These are phyloP conservation scores for Rhagoletis zephyria DNA, from an alignment of 1,140 invertebrate genomes.

Conservation along the genomic window DNA sequence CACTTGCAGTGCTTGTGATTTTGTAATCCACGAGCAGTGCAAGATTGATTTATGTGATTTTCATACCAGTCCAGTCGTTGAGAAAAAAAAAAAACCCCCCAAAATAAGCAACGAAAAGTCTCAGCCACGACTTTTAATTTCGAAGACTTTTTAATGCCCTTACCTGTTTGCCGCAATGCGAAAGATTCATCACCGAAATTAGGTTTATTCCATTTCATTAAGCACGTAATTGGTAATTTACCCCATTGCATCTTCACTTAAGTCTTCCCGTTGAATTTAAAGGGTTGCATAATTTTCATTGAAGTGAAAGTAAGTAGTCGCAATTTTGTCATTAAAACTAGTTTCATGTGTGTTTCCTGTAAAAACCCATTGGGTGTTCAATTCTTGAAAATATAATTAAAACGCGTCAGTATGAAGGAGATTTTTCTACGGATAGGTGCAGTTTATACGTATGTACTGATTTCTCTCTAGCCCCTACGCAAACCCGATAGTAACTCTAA, in stretches of 20 bases:
- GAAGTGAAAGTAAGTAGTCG: background rate
- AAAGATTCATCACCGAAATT: slow-evolving; percentile 10
- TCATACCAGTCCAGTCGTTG: background rate
- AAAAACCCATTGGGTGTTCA: background rate
- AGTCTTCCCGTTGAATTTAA: background rate
- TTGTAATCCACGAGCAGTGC: background rate
- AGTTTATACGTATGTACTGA: too few relatives aligned
- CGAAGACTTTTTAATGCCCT: background rate
- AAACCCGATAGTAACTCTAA: too few relatives aligned
- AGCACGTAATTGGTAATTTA: slow-evolving; percentile 9
- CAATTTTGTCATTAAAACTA: background rate
- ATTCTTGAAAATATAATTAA: background rate
- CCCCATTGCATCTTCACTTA: background rate
- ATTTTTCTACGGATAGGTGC: too few relatives aligned
- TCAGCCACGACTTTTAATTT: background rate
- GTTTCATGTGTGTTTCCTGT: background rate
- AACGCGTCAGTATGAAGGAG: background rate
- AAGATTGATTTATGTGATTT: slow-evolving; percentile 35
- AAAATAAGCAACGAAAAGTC: background rate
- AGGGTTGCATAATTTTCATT: slow-evolving; percentile 13
- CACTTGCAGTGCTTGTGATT: background rate
- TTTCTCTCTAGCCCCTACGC: too few relatives aligned
- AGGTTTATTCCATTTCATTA: background rate
- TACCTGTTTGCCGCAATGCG: background rate
- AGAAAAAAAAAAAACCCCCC: background rate